Evolutionary conservation across 1,140 invertebrate species (phyloP).

Genomic region (Ooceraea biroi): DNA sequence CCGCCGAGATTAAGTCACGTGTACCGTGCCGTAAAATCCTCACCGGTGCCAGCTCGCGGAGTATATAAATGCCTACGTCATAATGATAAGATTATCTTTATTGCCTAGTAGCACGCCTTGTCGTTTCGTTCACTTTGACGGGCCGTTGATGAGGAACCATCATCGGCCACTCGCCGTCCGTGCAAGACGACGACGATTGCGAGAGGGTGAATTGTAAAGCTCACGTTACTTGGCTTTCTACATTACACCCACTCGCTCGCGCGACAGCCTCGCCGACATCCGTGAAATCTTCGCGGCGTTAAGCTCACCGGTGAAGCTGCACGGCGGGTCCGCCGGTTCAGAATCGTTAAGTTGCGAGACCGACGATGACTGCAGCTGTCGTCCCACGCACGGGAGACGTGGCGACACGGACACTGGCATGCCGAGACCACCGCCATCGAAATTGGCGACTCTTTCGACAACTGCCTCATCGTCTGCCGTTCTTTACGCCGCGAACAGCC

Average conservation of each 20-base stretch:
- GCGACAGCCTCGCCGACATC: constrained; percentile 32
- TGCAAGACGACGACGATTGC: not conserved
- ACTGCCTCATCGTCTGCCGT: not conserved
- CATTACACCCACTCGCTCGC: constrained; percentile 53
- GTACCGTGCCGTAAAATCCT: constrained; percentile 15
- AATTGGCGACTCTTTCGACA: constrained; percentile 6
- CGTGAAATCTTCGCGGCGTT: constrained; percentile 58
- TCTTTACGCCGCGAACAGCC: not conserved
- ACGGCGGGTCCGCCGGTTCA: constrained; percentile 42
- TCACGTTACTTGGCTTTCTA: constrained; percentile 56
- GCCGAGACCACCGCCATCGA: constrained; percentile 44
- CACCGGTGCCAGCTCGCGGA: not conserved
- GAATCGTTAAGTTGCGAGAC: constrained; percentile 67
- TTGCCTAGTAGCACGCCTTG: constrained; percentile 23
- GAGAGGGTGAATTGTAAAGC: constrained; percentile 4
- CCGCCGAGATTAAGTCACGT: constrained; percentile 51
- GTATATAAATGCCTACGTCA: constrained; percentile 50
- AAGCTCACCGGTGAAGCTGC: constrained; percentile 10
- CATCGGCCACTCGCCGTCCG: not conserved
- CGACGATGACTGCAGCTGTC: constrained; percentile 49
- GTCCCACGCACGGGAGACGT: constrained; percentile 53
- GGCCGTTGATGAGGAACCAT: constrained; percentile 8
- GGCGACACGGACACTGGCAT: constrained; percentile 49
- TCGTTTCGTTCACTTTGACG: not conserved
- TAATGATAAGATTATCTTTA: constrained; percentile 61